Percentiles rank a stretch among this genome's conserved stretches.
Conservation (phyloP, 1,140 invertebrate genomes). For the Drosophila sturtevanti region DNA sequence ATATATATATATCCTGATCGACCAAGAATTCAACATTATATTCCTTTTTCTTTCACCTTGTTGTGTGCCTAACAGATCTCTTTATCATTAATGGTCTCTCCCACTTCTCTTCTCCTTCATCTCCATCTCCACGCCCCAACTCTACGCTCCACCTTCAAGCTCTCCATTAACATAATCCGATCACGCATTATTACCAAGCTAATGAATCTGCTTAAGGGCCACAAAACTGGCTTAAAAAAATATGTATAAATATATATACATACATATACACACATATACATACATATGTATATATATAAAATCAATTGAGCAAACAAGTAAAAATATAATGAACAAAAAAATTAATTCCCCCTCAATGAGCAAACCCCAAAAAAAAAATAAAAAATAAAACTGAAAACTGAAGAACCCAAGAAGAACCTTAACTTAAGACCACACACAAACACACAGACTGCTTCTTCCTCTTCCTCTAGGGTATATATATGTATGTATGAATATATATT, state of each 20-base stretch:
- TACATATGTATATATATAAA: no score
- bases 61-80: not conserved
- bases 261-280: no score
- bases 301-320: conserved; percentile 76
- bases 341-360: conserved; percentile 72
- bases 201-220: conserved; percentile 74
- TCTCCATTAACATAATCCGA: conserved; percentile 66
- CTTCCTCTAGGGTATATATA: conserved; percentile 21
- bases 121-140: not conserved
- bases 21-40: not conserved
- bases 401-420: conserved; percentile 47
- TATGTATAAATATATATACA: conserved; percentile 45
- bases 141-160: conserved; percentile 5
- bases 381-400: conserved; percentile 20
- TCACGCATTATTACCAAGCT: conserved; percentile 76
- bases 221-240: conserved; percentile 35
- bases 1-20: no score
- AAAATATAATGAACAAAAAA: conserved; percentile 41
- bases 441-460: conserved; percentile 38
- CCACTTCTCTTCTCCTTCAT: not conserved
- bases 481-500: not conserved
- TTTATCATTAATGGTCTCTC: not conserved
- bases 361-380: conserved; percentile 43
- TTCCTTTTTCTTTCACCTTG: not conserved
- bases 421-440: conserved; percentile 48